Conservation (phyloP, 2,888 invertebrate genomes). For the Parelbella ahira region DNA sequence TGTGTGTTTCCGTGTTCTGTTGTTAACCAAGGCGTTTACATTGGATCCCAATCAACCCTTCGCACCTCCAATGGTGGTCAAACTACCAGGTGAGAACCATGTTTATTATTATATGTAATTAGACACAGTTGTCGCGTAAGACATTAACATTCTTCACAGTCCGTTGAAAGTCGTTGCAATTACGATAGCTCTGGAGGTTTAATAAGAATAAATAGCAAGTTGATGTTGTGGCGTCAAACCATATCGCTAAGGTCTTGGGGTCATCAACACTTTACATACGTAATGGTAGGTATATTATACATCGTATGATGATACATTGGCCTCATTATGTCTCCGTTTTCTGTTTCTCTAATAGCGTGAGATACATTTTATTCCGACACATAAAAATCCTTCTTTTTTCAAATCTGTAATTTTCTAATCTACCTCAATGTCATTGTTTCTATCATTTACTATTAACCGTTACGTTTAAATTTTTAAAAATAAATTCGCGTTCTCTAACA, state of each 20-base stretch:
- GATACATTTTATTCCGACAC: too few species aligned
- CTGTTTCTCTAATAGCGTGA: too few species aligned
- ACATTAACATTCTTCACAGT: conserved; percentile 17
- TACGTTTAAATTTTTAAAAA: too few species aligned
- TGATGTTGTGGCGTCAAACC: conserved; percentile 32
- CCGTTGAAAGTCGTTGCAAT: conserved; percentile 26
- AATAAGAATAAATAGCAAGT: conserved; percentile 16
- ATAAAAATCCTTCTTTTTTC: too few species aligned
- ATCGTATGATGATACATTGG: neutral
- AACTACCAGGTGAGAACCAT: conserved; percentile 69
- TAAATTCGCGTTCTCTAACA: too few species aligned
- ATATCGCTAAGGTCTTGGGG: conserved; percentile 35
- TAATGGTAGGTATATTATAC: conserved; percentile 5
- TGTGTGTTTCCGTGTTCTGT: conserved; percentile 73
- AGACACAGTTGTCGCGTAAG: neutral
- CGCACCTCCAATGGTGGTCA: conserved; percentile 78
- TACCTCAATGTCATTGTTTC: too few species aligned
- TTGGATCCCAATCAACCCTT: conserved; percentile 74
- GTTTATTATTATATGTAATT: conserved; percentile 12
- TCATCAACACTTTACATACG: conserved; percentile 28
- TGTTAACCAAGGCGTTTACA: conserved; percentile 67
- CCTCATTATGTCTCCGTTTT: too few species aligned
- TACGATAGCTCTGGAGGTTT: conserved; percentile 8
- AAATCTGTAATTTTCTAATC: too few species aligned
- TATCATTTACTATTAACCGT: too few species aligned